phyloP scores from a whole-genome alignment of 2,797 vertebrate species.

The Poeciliopsis turneri region DNA sequence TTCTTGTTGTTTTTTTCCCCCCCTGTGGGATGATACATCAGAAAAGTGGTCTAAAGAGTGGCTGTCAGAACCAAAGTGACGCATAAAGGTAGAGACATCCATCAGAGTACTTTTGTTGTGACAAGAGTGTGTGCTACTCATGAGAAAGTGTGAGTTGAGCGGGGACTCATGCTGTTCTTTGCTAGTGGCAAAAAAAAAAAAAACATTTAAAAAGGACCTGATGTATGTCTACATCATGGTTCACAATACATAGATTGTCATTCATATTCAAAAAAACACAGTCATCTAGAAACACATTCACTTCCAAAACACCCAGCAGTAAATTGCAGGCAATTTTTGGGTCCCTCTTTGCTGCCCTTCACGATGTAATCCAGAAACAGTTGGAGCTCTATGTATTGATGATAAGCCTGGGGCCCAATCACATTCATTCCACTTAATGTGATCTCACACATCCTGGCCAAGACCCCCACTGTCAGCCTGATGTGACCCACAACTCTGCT shows the following conservation, averaged over 20 bases:
- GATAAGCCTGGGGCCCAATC: conserved; percentile 63
- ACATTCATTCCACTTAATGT: conserved; percentile 78
- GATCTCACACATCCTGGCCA: conserved; percentile 62
- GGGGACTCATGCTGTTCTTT: conserved; percentile 41
- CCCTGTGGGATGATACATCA: conserved; percentile 54
- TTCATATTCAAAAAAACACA: conserved; percentile 28
- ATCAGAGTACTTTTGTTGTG: conserved; percentile 50
- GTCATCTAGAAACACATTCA: conserved; percentile 20
- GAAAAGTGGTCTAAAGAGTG: conserved; percentile 65
- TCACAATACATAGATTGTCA: conserved; percentile 23
- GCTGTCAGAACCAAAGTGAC: conserved; percentile 67
- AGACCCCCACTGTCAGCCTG: conserved; percentile 63
- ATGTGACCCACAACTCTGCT: conserved; percentile 44
- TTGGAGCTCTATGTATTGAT: conserved; percentile 59
- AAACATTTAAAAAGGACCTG: conserved; percentile 26
- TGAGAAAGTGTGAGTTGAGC: conserved; percentile 47
- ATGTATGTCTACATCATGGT: conserved; percentile 26
- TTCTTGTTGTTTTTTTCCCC: conserved; percentile 23
- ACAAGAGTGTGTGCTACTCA: conserved; percentile 58
- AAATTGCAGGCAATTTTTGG: conserved; percentile 70
- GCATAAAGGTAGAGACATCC: conserved; percentile 52
- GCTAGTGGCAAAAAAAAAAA: conserved; percentile 25
- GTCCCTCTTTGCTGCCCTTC: conserved; percentile 63
- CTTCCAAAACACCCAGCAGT: conserved; percentile 41
- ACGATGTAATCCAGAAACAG: conserved; percentile 73